Base-by-base conservation (phyloP, 1,140 invertebrate species). In the Parapsyche elsis region DNA sequence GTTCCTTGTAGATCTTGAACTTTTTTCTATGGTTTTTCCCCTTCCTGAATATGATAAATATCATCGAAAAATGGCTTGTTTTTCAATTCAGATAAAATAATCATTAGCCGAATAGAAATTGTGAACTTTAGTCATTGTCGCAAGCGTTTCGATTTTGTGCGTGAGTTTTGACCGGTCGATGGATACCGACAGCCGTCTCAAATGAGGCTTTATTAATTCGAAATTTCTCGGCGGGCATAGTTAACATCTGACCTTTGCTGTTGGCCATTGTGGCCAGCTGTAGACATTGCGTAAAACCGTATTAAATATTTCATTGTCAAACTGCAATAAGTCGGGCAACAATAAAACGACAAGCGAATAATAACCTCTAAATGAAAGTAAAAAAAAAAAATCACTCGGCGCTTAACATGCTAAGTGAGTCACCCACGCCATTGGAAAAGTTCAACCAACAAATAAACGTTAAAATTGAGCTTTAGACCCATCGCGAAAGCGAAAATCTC, bases 241-340 rank as follows among this genome's bases (percentile, higher is more conserved):
- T 67, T 67, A 67, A 67, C 64, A 67, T 67, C 64, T 67, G 64
- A 67, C 64, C 64, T 67, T 67, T 67, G 64, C 30, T 7, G 30
- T 67, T 23, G 24, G 64, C 21, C 23, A 24, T 24, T 26, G 64
- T 67, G 64, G 21, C 64, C 64, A 67, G 64, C 64, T 67, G 64
- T 67, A 24, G 5, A 12, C 10, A 26, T 67, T 67, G 64, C 64
- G 64, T 67, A 67, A 67, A 67, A 67, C 64, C 24, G 64, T 67
- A 67, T 67, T 67, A 67, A 67, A 67, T 67, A 67, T 67, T 67
- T 67, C 64, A 67, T 67, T 67, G 64, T 67, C 64, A 67, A 67
- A 67, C 64, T n/a, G 64, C 64, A 67, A 67, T 67, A 67, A 67
- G 23, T 67, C 64, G 64, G 24, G 24, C 64, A 67, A 26, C 24